Evolutionary conservation across 1,140 invertebrate genomes (phyloP).

Genomic region (Marisa cornuarietis): DNA sequence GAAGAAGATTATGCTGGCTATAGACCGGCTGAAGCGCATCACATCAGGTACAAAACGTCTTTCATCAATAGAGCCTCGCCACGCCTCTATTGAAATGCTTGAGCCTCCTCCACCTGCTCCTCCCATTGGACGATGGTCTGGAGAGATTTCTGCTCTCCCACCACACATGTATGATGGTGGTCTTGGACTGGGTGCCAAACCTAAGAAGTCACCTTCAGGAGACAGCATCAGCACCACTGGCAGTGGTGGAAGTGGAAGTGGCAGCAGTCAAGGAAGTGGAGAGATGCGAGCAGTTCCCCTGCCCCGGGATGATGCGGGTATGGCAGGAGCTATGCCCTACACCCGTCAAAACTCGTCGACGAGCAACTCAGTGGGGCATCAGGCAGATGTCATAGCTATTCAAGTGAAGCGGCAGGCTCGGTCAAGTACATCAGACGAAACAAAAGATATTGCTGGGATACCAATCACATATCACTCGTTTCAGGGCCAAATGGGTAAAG

Average conservation of each 20-base stretch:
- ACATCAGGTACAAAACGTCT: conserved; percentile 52
- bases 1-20: conserved; percentile 96
- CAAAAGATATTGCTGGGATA: conserved; percentile 56
- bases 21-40: conserved; percentile 96
- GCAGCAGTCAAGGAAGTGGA: conserved; percentile 29
- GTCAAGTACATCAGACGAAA: conserved; percentile 32
- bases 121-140: conserved; percentile 51
- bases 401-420: conserved; percentile 59
- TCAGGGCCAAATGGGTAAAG: conserved; percentile 65
- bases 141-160: conserved; percentile 35
- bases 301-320: conserved; percentile 26
- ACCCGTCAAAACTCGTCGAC: conserved; percentile 30
- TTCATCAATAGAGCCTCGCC: conserved; percentile 47
- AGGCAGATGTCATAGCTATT: conserved; percentile 67
- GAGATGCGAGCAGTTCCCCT: conserved; percentile 28
- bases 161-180: conserved; percentile 28
- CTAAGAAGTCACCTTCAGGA: conserved; percentile 57
- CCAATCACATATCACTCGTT: conserved; percentile 78
- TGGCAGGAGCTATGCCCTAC: conserved; percentile 16
- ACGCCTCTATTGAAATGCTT: conserved; percentile 40
- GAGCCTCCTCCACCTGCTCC: conserved; percentile 47
- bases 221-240: conserved; percentile 60
- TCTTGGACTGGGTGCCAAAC: conserved; percentile 32
- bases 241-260: conserved; percentile 47
- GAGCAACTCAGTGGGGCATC: conserved; percentile 28